A percentile compares a stretch with the other conserved stretches of the same genome.
Conservation (phyloP, 23 tunicate species). For the Styela plicata region DNA sequence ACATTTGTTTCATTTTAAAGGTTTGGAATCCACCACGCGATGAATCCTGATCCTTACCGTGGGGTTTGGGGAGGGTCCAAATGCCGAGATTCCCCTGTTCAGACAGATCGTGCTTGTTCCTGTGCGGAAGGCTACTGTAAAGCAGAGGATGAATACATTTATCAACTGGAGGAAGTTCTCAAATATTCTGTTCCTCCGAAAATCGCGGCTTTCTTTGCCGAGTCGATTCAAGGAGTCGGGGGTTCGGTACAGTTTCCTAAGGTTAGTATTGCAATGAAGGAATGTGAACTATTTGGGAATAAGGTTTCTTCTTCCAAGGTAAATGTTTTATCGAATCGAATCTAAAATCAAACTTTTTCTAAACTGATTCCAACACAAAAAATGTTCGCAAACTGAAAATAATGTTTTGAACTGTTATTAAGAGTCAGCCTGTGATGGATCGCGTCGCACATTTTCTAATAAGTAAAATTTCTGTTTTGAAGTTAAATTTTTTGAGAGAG, state of each 20-base stretch:
- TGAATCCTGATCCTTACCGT: conserved; percentile 91
- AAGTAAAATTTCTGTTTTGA: too few species aligned
- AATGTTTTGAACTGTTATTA: too few species aligned
- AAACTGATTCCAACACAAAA: too few species aligned
- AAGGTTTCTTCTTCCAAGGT: too few species aligned
- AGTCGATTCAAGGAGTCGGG: conserved; percentile 95
- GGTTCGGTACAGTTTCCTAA: conserved; percentile 88
- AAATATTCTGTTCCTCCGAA: conserved; percentile 44
- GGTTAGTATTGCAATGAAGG: too few species aligned
- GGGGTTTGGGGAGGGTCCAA: conserved; percentile 93
- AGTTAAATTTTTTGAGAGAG: too few species aligned
- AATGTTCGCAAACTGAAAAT: too few species aligned
- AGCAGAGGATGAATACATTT: conserved; percentile 65
- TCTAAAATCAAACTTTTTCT: too few species aligned
- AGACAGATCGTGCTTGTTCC: conserved; percentile 63
- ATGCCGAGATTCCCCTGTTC: conserved; percentile 78
- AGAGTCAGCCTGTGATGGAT: too few species aligned
- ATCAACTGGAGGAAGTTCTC: conserved; percentile 72
- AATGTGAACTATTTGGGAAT: too few species aligned
- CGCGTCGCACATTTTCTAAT: too few species aligned
- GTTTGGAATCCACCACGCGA: conserved; percentile 84
- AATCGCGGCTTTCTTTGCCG: conserved; percentile 79
- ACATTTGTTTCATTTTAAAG: conserved; percentile 35
- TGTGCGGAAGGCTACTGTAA: conserved; percentile 73
- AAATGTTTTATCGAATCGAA: too few species aligned